Conservation (phyloP, 2,113 vertebrate species). For the Cyanistes caeruleus region DNA sequence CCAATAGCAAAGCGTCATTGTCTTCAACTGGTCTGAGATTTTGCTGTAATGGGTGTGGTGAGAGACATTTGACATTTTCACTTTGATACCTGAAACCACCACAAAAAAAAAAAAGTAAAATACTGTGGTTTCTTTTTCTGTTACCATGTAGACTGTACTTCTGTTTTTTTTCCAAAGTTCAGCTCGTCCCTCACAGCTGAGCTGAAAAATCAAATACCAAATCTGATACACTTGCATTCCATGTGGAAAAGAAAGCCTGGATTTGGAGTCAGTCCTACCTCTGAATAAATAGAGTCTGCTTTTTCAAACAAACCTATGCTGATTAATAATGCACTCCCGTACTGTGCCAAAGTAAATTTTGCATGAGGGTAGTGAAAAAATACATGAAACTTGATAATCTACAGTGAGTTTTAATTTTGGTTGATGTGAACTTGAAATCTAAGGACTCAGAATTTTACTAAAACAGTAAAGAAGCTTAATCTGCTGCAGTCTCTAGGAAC, state of each 20-base stretch:
- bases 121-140: conserved; percentile 1
- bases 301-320: conserved; percentile 51
- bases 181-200: conserved; percentile 18
- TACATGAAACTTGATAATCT: not conserved
- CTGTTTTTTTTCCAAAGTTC: not conserved
- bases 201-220: conserved; percentile 36
- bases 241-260: conserved; percentile 28
- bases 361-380: not conserved
- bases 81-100: conserved; percentile 36
- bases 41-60: conserved; percentile 36
- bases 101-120: not conserved
- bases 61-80: not conserved
- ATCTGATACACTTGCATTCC: not conserved
- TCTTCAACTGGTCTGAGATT: not conserved
- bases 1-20: conserved; percentile 16
- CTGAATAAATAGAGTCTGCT: conserved; percentile 38
- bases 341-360: conserved; percentile 35
- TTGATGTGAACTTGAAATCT: not conserved
- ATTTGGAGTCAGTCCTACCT: conserved; percentile 29
- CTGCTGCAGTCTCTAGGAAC: not conserved
- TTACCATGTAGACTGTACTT: not conserved
- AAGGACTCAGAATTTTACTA: not conserved
- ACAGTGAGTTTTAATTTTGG: conserved; percentile 1
- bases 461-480: not conserved
- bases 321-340: conserved; percentile 39